Percentiles rank a stretch among this genome's conserved stretches.
phyloP scores from a whole-genome alignment of 2,888 invertebrate species.

The Enoplolaimus lenunculus region DNA sequence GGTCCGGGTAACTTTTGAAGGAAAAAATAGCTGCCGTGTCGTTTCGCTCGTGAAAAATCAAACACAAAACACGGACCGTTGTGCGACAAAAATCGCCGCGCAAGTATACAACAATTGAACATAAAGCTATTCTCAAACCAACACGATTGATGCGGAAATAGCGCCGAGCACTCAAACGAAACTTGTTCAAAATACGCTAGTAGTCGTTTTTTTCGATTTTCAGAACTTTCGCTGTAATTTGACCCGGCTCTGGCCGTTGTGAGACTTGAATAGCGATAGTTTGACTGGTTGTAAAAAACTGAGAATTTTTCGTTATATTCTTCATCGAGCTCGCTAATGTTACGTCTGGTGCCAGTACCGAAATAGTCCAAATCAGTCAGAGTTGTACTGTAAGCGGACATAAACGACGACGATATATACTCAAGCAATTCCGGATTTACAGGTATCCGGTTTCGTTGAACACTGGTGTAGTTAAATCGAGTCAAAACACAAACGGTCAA shows the following conservation, averaged over 20 bases:
- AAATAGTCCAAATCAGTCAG: conserved; percentile 6
- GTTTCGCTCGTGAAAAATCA: not conserved
- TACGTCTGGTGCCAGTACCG: not conserved
- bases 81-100: not conserved
- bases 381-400: conserved; percentile 15
- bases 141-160: not conserved
- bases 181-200: conserved; percentile 5
- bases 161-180: conserved; percentile 8
- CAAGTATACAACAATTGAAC: conserved; percentile 5
- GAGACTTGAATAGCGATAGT: no score
- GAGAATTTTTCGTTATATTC: not conserved
- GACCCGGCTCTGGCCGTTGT: not conserved
- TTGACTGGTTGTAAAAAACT: no score
- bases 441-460: not conserved
- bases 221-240: not conserved
- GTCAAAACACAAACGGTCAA: conserved; percentile 5
- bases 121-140: conserved; percentile 13
- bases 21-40: not conserved
- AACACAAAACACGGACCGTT: conserved; percentile 14
- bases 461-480: conserved; percentile 1
- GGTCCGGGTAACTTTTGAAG: conserved; percentile 9
- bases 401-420: conserved; percentile 4
- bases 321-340: not conserved
- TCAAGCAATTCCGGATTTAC: conserved; percentile 8
- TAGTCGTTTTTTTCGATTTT: not conserved